Base-by-base conservation (phyloP, 2,888 invertebrate genomes). In the Drosophila prolongata region DNA sequence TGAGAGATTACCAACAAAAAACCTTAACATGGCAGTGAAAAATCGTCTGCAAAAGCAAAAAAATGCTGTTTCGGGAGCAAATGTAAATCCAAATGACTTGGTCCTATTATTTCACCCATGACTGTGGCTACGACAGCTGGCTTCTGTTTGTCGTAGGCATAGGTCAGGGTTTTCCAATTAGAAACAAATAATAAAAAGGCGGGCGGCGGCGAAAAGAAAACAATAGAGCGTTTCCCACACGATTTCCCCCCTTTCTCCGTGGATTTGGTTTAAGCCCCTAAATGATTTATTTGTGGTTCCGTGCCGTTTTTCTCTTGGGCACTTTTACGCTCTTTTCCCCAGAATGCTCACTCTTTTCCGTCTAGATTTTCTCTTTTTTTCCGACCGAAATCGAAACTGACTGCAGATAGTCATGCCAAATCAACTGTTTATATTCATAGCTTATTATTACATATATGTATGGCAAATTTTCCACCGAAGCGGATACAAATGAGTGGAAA, bases 101-200 rank as follows among this genome's bases (percentile, higher is more conserved):
- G 30, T 30, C 30, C 19, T 49, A 61, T n/a, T 35, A 0, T n/a
- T 11, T 6, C 5, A 4, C 11, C 64, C 49, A 0, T 4, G 16
- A 42, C 49, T 64, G 62, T 64, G 24, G n/a, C 44, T 9, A 10
- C 19, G 3, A 11, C 61, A 50, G 14, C 60, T 69, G 58, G 53
- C 50, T 61, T 71, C 52, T 65, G 60, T 49, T 68, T 42, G 37
- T 43, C 46, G 27, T 85, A 85, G 86, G 35, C 81, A 69, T 84
- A 87, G 81, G 81, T 81, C 81, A 81, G 78, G 78, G 66, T 67
- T 87, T 84, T 70, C 57, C 87, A 76, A 84, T 87, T 81, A 80
- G 84, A 68, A 59, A 35, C 27, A 70, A 49, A 78, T 52, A 35
- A 37, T 34, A 49, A 62, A 38, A 37, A 30, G 46, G 47, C 56